These are phyloP conservation scores for Stegodyphus dumicola DNA, from an alignment of 1,140 invertebrate species.

Conservation along the genomic window DNA sequence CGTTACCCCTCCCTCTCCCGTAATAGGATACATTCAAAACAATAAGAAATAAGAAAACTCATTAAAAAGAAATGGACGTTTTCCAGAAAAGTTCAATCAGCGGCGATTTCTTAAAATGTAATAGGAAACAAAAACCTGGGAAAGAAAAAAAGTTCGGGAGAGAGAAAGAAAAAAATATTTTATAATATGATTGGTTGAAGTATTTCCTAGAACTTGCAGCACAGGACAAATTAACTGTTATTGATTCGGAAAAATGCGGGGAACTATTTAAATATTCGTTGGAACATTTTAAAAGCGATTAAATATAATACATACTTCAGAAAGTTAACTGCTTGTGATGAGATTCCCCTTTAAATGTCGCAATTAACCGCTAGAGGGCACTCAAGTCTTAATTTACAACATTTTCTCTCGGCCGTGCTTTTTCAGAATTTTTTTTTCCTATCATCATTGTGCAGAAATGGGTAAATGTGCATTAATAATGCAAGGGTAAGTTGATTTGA, in stretches of 20 bases:
- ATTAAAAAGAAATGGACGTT: conserved; percentile 29
- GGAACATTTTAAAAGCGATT: conserved; percentile 56
- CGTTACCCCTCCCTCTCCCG: neutral
- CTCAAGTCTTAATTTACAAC: conserved; percentile 56
- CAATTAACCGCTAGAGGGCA: conserved; percentile 58
- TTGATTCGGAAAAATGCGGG: conserved; percentile 18
- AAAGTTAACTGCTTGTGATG: conserved; percentile 41
- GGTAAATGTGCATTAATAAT: conserved; percentile 48
- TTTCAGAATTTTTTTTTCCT: neutral
- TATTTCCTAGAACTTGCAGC: conserved; percentile 20
- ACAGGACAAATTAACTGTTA: conserved; percentile 49
- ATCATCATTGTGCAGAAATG: conserved; percentile 10
- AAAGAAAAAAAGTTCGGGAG: neutral
- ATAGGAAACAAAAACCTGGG: conserved; percentile 19
- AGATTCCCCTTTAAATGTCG: conserved; percentile 43
- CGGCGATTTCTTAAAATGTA: conserved; percentile 11
- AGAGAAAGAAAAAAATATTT: conserved; percentile 14
- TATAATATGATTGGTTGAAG: conserved; percentile 49
- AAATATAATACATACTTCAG: conserved; percentile 53
- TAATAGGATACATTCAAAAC: conserved; percentile 48
- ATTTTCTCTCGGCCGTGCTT: neutral
- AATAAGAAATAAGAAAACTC: conserved; percentile 46
- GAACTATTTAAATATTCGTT: conserved; percentile 52
- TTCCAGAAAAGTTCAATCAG: conserved; percentile 48
- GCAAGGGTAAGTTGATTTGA: conserved; percentile 37